Evolutionary conservation across 2,797 vertebrate genomes (phyloP), one percentile per base, ranked within the genome.

Genomic region (Oreortyx pictus): DNA sequence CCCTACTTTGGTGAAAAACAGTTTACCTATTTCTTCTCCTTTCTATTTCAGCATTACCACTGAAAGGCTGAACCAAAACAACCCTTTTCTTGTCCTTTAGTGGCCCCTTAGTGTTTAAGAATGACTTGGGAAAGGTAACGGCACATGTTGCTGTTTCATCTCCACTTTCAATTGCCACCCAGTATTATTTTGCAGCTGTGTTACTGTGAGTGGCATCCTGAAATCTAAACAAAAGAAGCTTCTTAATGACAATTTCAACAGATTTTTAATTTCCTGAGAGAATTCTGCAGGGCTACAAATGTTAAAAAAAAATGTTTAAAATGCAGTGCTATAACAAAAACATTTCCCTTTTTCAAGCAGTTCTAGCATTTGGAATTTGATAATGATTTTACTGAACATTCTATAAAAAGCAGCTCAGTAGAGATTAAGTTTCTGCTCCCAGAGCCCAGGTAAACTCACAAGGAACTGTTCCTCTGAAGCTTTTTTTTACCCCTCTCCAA

Each of bases 191-290:
- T 95, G 87, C 87, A 95, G 91, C 82, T 95, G 88, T 56, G 92
- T 90, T 84, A 96, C 80, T 87, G 54, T 59, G 91, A 87, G 43
- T 74, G 75, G 75, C 75, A 96, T 91, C 82, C 88, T 91, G 81
- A 91, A 91, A 66, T 70, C 83, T 87, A 78, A 88, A 88, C 65
- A 82, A 67, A 75, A 89, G 85, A 71, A 22, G 35, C 35, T 17
- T 62, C 92, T 88, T 86, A 88, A 91, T 41, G 83, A 75, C 80
- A 91, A 74, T 91, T 95, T 93, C 83, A 88, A 92, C 65, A 92
- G 87, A 80, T 88, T 94, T 90, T 93, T 95, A 92, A 96, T 95
- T 95, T 96, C 94, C 92, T 87, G 81, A 91, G 78, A 82, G 88
- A 82, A 91, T 56, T 88, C 54, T 46, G 83, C 0, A 0, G 71